Evolutionary conservation across 2,888 invertebrate genomes (phyloP), one percentile per base, ranked within the genome.

Genomic region (Eubasilissa splendida): DNA sequence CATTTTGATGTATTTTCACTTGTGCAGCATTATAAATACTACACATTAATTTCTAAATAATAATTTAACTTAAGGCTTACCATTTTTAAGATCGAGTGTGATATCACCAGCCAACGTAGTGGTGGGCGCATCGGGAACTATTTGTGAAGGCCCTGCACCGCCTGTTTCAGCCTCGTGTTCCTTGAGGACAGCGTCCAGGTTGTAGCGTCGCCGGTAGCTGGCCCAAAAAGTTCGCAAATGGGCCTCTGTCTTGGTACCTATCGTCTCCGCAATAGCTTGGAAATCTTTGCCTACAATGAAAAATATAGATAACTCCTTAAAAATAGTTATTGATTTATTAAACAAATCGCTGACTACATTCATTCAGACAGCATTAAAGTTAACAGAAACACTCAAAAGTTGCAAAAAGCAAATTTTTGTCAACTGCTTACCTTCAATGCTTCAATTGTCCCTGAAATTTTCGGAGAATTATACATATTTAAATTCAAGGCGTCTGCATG

Each of bases 201-300:
- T 96, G 89, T 95, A 97, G 80, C 96, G 93, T 85, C 96, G 94
- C 71, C 97, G 93, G 89, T 98, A 96, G 87, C 96, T 97, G 9
- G 96, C 93, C 89, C 96, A 99, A 90, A 98, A 99, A 73, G 95
- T 95, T 84, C 97, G 94, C 68, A 99, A 92, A 87, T 98, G 98
- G 74, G 95, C 94, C 88, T 98, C 98, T 0, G 96, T 97, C 91
- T 99, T 99, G 76, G 97, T 99, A 83, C 97, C 97, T 84, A 99
- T 93, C 11, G 97, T 95, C 87, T 98, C 98, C 14, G 99, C 97
- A 84, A 99, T 98, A 53, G 97, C 96, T 89, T 96, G 93, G 88
- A 96, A 97, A 88, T 97, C 95, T 87, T 95, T 95, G 60, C 94
- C 94, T 94, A 86, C 52, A 85, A 76, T n/a, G 84, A 79, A 77